A percentile compares a stretch with the other conserved stretches of the same genome.
phyloP scores from a whole-genome alignment of 2,113 vertebrate species.

The Aldabrachelys gigantea region DNA sequence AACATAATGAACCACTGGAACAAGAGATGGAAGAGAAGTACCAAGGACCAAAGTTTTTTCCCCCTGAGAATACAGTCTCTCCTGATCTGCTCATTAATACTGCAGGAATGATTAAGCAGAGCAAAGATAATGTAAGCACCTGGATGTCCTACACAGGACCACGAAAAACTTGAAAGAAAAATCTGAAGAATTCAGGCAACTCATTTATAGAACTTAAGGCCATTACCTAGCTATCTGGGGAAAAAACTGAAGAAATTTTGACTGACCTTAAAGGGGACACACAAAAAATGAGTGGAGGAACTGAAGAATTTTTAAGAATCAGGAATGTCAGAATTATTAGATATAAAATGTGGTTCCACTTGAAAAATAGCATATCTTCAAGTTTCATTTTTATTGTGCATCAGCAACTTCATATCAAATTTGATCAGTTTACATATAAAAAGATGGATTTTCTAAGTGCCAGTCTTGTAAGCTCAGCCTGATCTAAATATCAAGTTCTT shows the following conservation, averaged over 20 bases:
- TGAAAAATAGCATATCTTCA: not conserved
- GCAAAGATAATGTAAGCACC: not conserved
- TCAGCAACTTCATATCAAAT: not conserved
- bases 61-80: not conserved
- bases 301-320: not conserved
- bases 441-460: not conserved
- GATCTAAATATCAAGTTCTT: not conserved
- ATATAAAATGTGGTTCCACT: not conserved
- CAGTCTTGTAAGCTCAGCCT: not conserved
- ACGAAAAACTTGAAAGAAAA: rapidly evolving
- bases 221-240: not conserved
- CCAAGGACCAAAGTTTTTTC: not conserved
- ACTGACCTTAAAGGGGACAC: not conserved
- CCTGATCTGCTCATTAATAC: not conserved
- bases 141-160: not conserved
- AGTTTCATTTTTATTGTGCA: not conserved
- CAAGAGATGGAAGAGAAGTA: not conserved
- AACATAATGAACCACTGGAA: not conserved
- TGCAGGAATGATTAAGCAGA: not conserved
- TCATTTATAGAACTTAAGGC: not conserved
- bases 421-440: not conserved
- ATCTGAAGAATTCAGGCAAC: not conserved
- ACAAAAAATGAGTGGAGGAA: not conserved
- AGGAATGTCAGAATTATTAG: not conserved
- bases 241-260: not conserved